Evolutionary conservation across 1,140 invertebrate genomes (phyloP).

Genomic region (Tetramorium parvispinum): DNA sequence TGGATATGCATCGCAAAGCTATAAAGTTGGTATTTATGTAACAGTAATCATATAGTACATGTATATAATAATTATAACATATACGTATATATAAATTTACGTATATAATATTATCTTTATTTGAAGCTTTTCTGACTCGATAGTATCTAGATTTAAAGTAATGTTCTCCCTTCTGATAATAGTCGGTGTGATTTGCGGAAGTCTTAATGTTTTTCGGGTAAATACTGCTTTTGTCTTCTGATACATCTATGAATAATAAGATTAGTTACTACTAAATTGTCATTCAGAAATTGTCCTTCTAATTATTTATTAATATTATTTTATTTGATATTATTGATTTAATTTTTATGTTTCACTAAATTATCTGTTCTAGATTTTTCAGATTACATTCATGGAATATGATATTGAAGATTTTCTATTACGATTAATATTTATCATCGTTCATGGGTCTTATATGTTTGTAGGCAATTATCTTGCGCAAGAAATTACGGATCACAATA

Average conservation of each 20-base stretch:
- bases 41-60: not conserved
- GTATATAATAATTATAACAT: not conserved
- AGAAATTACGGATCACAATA: conserved; percentile 21
- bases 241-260: not conserved
- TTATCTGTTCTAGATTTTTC: not conserved
- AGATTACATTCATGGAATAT: not conserved
- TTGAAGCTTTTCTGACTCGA: not conserved
- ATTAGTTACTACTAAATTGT: not conserved
- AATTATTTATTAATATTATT: too few relatives aligned
- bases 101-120: too few relatives aligned
- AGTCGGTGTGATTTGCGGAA: not conserved
- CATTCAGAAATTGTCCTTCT: not conserved
- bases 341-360: not conserved
- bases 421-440: too few relatives aligned
- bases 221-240: not conserved
- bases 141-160: conserved; percentile 1
- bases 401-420: not conserved
- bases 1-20: conserved; percentile 27
- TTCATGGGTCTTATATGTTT: not conserved
- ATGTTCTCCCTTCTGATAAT: not conserved
- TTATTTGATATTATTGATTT: not conserved
- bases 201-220: conserved; percentile 9
- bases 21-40: not conserved
- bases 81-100: not conserved
- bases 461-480: not conserved